phyloP scores from a whole-genome alignment of 2,888 invertebrate genomes.

The Cataglyphis livida region DNA sequence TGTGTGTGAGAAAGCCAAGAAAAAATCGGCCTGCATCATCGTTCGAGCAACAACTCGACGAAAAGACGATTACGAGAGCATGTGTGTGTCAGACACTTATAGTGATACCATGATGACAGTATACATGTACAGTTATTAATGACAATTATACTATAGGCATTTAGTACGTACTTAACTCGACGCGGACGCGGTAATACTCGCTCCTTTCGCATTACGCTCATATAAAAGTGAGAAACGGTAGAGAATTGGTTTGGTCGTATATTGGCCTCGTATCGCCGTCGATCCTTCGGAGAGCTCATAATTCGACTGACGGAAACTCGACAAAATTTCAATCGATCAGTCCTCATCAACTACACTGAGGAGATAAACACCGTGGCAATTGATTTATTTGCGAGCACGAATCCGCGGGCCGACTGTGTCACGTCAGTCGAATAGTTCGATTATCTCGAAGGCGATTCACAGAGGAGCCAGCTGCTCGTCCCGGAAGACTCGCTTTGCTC shows the following conservation, averaged over 20 bases:
- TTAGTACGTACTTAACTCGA: slow-evolving; percentile 63
- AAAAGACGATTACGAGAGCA: slow-evolving; percentile 56
- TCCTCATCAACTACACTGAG: background rate
- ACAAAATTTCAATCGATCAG: background rate
- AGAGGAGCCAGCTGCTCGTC: slow-evolving; percentile 30
- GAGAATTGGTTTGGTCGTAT: slow-evolving; percentile 75
- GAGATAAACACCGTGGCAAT: slow-evolving; percentile 32
- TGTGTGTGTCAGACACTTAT: slow-evolving; percentile 43
- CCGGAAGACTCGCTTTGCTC: slow-evolving; percentile 26
- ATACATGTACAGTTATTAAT: slow-evolving; percentile 66
- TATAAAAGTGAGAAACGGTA: slow-evolving; percentile 82
- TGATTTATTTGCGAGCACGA: slow-evolving; percentile 50
- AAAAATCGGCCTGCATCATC: slow-evolving; percentile 39
- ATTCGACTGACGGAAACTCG: slow-evolving; percentile 12
- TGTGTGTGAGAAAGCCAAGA: slow-evolving; percentile 44
- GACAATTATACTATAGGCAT: slow-evolving; percentile 58
- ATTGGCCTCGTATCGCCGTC: slow-evolving; percentile 60
- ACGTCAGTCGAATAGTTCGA: slow-evolving; percentile 42
- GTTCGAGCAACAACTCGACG: slow-evolving; percentile 43
- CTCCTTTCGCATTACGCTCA: slow-evolving; percentile 59
- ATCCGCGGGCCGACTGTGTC: background rate
- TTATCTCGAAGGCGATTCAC: slow-evolving; percentile 36
- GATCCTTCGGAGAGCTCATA: slow-evolving; percentile 46
- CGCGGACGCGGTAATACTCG: slow-evolving; percentile 54
- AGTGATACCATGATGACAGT: slow-evolving; percentile 64